Conservation (phyloP, 2,797 vertebrate species). For the Acrocephalus scirpaceus region DNA sequence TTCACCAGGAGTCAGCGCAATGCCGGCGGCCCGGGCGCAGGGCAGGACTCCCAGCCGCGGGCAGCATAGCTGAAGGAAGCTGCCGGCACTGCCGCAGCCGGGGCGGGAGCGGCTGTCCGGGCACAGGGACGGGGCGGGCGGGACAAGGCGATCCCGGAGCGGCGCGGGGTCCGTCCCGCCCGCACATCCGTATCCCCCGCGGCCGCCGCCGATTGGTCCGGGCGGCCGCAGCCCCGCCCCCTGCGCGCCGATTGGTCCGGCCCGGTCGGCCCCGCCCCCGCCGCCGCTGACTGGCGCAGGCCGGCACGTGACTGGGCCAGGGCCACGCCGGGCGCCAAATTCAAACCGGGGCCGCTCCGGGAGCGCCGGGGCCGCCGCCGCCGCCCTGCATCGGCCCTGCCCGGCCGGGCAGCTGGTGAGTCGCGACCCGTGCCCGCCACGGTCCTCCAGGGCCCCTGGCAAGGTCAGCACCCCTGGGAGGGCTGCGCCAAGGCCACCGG, state of each 20-base stretch:
- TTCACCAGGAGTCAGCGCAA: fast-evolving
- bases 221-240: background rate
- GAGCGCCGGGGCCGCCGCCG: background rate
- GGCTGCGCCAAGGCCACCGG: fast-evolving
- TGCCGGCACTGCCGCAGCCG: fast-evolving
- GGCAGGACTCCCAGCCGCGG: background rate
- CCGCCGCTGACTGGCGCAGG: conserved; percentile 50
- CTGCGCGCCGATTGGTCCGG: background rate
- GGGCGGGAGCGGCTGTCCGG: fast-evolving
- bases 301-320: conserved; percentile 73
- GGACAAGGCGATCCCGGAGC: fast-evolving
- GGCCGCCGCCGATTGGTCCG: background rate
- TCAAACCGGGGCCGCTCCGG: conserved; percentile 80
- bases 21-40: no score
- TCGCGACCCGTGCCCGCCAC: fast-evolving
- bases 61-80: no score
- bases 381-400: background rate
- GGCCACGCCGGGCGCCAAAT: conserved; percentile 86
- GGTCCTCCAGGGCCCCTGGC: fast-evolving
- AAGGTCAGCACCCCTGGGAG: fast-evolving
- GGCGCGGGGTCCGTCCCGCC: fast-evolving
- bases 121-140: fast-evolving
- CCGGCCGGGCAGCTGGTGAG: background rate
- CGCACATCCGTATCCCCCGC: background rate
- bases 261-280: fast-evolving